Evolutionary conservation across 1,140 invertebrate species (phyloP), one percentile per base, ranked within the genome.

Genomic region (Bursaphelenchus mucronatus): DNA sequence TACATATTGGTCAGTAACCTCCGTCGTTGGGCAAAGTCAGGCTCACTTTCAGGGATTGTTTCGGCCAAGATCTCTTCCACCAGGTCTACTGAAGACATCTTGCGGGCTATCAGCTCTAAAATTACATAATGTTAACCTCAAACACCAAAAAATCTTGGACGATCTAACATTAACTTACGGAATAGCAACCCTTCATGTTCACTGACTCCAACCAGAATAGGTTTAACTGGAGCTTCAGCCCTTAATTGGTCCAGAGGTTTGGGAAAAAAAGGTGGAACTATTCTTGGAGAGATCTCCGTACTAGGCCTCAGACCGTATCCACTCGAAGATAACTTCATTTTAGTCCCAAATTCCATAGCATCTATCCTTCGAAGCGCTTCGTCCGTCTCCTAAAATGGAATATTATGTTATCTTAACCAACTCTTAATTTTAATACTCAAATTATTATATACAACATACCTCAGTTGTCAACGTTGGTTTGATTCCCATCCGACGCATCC

Each of bases 131-230:
- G n/a, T 8, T 61, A 61, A 49, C 39, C 8, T 30, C 17, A 15
- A 11, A 47, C n/a, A 13, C 11, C 11, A 17, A 50, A 17, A 62
- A 30, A 62, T 17, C n/a, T 17, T 49, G 30, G 2, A 30, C 30
- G 5, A 30, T 30, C 30, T 3, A 30, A 30, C 30, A 30, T 5
- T 30, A 30, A 30, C 61, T 10, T 13, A 62, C 61, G 43, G 53
- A 62, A 62, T 11, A 62, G 54, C 11, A 62, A 49, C 30, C 61
- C 61, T 61, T 62, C 61, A 21, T 62, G 30, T 50, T 62, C 30
- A 11, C 43, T 21, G n/a, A 50, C 61, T 4, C 61, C 61, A 13
- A 62, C 58, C 51, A 62, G 15, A 30, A 50, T 17, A 30, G 15
- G 15, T 30, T 17, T 50, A 50, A 17, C 15, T 50, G 49, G 49